Evolutionary conservation across 2,888 invertebrate species (phyloP).

Genomic region (Ceraclea dissimilis): DNA sequence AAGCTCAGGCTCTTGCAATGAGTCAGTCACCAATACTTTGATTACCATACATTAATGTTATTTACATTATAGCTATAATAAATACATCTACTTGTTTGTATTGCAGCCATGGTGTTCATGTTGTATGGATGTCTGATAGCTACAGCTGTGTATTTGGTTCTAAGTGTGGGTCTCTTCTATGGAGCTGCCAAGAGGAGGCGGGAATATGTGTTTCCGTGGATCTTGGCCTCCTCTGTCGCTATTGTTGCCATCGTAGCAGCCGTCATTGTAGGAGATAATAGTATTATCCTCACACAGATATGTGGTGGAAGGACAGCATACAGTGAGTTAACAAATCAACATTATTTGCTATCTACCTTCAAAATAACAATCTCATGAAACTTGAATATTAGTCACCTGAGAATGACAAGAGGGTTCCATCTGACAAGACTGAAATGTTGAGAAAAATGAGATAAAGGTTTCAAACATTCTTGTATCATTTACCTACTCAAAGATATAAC

Average conservation of each 20-base stretch:
- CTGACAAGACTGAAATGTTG: too few species aligned
- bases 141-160: conserved; percentile 42
- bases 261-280: conserved; percentile 38
- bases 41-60: not conserved
- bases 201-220: conserved; percentile 44
- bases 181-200: conserved; percentile 44
- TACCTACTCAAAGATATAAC: too few species aligned
- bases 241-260: conserved; percentile 36
- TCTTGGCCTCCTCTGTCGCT: conserved; percentile 39
- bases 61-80: not conserved
- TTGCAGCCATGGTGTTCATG: conserved; percentile 43
- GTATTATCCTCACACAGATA: conserved; percentile 38
- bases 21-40: conserved; percentile 29
- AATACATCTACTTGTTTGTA: too few species aligned
- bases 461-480: too few species aligned
- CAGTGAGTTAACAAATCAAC: too few species aligned
- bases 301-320: conserved; percentile 44
- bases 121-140: conserved; percentile 43
- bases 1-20: conserved; percentile 44
- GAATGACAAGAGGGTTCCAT: not conserved
- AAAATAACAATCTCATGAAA: too few species aligned
- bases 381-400: too few species aligned
- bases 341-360: too few species aligned
- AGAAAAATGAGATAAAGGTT: too few species aligned
- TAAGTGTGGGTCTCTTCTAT: conserved; percentile 43